These are phyloP conservation scores for Sorex maritimensis DNA, from an alignment of 2,797 vertebrate species.

Conservation along the genomic window DNA sequence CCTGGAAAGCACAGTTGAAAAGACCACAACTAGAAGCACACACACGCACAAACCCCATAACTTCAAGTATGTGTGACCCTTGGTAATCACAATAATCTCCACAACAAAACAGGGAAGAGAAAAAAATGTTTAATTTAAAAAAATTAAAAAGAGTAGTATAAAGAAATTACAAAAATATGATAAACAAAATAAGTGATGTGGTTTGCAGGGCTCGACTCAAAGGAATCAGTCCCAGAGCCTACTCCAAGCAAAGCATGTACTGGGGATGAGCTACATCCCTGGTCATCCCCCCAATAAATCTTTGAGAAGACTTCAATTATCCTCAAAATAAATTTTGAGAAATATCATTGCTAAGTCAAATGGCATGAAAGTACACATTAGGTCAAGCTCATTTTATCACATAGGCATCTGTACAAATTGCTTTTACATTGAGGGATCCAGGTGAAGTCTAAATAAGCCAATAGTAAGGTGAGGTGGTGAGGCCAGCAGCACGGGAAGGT, in stretches of 20 bases:
- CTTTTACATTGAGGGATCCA: conserved; percentile 44
- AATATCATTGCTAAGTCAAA: conserved; percentile 43
- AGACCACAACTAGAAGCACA: too few relatives aligned
- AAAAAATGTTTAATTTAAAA: too few relatives aligned
- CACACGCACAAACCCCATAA: too few relatives aligned
- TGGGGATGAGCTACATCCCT: not conserved
- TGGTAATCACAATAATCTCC: too few relatives aligned
- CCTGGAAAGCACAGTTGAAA: too few relatives aligned
- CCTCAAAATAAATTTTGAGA: conserved; percentile 53
- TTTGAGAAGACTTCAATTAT: too few relatives aligned
- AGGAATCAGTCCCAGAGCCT: conserved; percentile 41
- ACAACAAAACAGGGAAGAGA: too few relatives aligned
- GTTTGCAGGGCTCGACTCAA: too few relatives aligned
- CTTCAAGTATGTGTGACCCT: too few relatives aligned
- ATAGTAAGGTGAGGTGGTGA: not conserved
- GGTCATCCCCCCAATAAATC: not conserved
- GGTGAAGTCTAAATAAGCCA: not conserved
- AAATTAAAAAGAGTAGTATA: not conserved
- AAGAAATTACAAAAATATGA: not conserved
- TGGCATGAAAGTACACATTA: not conserved
- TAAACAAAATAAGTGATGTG: not conserved
- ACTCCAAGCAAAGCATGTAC: not conserved
- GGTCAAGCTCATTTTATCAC: conserved; percentile 59
- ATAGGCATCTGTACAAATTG: not conserved
- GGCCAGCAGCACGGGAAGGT: not conserved